Conservation (phyloP, 2,797 vertebrate species). For the Stomatorhinus walkeri region DNA sequence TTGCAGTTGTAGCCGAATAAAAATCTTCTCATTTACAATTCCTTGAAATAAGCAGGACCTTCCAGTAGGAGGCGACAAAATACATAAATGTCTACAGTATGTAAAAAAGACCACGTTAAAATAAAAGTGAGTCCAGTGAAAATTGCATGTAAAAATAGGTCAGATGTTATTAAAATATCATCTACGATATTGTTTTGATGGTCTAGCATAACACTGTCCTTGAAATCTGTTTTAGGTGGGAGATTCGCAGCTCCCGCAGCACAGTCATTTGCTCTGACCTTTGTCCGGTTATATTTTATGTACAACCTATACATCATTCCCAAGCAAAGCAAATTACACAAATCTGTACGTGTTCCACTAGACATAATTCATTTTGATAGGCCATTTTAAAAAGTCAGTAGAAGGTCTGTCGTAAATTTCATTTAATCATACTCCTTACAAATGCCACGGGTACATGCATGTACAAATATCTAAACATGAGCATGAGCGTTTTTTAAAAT, state of each 20-base stretch:
- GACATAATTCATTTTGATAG: background rate
- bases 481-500: background rate
- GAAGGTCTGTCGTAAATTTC: background rate
- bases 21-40: background rate
- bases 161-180: background rate
- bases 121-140: background rate
- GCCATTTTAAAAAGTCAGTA: background rate
- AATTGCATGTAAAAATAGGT: background rate
- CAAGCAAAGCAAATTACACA: background rate
- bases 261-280: background rate
- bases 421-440: background rate
- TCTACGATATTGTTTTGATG: background rate
- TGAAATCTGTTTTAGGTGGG: background rate
- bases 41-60: background rate
- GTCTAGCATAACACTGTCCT: background rate
- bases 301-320: background rate
- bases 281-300: background rate
- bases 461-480: background rate
- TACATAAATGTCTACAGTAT: background rate
- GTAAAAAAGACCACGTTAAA: background rate
- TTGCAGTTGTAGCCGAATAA: background rate
- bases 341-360: background rate
- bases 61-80: conserved; percentile 9
- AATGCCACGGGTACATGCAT: background rate
- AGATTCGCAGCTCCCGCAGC: background rate